Percentiles rank a stretch among this genome's conserved stretches.
These are phyloP conservation scores for Teleogryllus oceanicus DNA, from an alignment of 2,888 invertebrate species.

Conservation along the genomic window DNA sequence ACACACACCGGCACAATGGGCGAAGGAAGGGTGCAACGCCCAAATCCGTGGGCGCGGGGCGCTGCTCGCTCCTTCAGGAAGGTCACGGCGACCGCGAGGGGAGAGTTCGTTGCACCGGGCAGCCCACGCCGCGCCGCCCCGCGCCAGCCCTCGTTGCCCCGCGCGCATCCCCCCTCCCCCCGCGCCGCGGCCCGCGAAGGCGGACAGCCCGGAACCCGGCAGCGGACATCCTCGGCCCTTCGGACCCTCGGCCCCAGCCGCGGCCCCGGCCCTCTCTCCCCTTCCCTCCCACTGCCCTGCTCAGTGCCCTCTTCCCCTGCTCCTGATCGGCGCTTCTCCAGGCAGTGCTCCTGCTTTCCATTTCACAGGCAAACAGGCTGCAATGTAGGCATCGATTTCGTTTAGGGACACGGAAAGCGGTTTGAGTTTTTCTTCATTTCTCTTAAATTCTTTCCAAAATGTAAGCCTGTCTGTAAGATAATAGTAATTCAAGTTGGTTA, in stretches of 20 bases:
- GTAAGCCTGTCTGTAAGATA: too few species aligned
- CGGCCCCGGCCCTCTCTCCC: background rate
- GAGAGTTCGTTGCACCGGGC: conserved; percentile 1
- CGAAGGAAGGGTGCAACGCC: background rate
- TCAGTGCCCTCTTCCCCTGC: background rate
- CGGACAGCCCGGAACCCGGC: background rate
- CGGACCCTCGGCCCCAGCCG: background rate
- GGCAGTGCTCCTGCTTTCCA: too few species aligned
- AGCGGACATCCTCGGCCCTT: background rate
- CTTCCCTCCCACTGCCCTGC: background rate
- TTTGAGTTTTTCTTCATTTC: too few species aligned
- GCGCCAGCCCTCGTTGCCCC: background rate
- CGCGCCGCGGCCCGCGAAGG: background rate
- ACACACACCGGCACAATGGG: background rate
- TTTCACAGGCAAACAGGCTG: too few species aligned
- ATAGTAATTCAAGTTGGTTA: too few species aligned
- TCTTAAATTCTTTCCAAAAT: too few species aligned
- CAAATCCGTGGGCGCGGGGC: background rate
- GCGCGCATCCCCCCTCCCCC: background rate
- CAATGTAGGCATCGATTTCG: too few species aligned
- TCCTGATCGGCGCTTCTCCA: too few species aligned
- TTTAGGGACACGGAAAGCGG: too few species aligned
- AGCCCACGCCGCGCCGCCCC: background rate
- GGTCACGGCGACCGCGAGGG: background rate
- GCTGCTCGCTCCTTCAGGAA: background rate